Evolutionary conservation across 1,140 invertebrate species (phyloP).

Genomic region (Delia radicum): DNA sequence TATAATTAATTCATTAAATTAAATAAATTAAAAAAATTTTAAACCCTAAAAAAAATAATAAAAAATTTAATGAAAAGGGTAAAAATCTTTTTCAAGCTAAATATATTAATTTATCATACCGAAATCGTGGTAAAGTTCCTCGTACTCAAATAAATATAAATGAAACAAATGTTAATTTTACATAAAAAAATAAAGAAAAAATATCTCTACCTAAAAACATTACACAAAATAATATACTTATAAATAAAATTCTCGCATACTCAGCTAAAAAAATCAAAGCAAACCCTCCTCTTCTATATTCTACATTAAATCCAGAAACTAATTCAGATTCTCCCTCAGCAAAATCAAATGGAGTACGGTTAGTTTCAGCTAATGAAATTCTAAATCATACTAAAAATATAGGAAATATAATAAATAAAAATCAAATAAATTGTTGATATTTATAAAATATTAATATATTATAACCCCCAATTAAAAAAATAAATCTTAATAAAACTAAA

Average conservation of each 20-base stretch:
- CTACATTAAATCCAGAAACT: too few relatives aligned
- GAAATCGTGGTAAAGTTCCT: conserved; percentile 36
- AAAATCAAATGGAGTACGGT: conserved; percentile 72
- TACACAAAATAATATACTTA: conserved; percentile 61
- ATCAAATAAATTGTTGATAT: conserved; percentile 57
- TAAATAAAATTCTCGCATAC: conserved; percentile 70
- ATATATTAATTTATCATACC: conserved; percentile 42
- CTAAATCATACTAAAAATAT: too few relatives aligned
- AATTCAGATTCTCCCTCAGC: too few relatives aligned
- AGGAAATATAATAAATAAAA: too few relatives aligned
- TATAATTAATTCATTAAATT: too few relatives aligned
- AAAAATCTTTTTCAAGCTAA: too few relatives aligned
- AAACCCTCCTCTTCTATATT: too few relatives aligned
- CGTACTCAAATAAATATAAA: conserved; percentile 54
- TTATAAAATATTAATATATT: background rate
- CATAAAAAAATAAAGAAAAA: conserved; percentile 58
- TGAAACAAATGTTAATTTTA: conserved; percentile 58
- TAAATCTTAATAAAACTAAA: background rate
- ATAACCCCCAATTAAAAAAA: too few relatives aligned
- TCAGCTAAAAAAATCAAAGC: conserved; percentile 72
- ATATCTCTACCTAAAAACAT: conserved; percentile 59
- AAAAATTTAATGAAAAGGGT: too few relatives aligned
- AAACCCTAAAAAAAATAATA: too few relatives aligned
- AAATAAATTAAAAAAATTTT: too few relatives aligned
- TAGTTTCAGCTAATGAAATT: conserved; percentile 68